phyloP scores from a whole-genome alignment of 2,113 vertebrate genomes.

The Ciconia boyciana region DNA sequence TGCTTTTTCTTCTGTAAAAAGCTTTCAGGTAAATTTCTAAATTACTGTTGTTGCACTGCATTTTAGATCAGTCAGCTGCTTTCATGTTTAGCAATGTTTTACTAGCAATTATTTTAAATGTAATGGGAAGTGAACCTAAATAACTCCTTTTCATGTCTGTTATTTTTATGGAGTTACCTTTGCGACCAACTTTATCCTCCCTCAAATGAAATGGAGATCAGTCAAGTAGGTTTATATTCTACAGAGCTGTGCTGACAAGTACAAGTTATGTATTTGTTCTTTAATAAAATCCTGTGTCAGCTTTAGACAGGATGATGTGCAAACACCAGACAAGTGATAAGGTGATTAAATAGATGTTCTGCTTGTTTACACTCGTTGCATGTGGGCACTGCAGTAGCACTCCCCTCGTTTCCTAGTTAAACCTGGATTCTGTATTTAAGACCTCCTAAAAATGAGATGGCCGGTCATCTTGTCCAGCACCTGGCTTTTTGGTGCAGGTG shows the following conservation, averaged over 20 bases:
- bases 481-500: neutral
- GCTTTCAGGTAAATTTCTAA: neutral
- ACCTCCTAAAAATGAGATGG: neutral
- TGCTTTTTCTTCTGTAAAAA: neutral
- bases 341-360: neutral
- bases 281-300: neutral
- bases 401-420: neutral
- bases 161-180: neutral
- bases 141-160: neutral
- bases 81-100: neutral
- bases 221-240: neutral
- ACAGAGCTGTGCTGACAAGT: neutral
- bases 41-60: neutral
- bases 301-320: neutral
- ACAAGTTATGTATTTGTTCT: neutral
- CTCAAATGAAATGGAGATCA: neutral
- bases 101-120: neutral
- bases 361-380: neutral
- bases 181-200: neutral
- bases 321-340: neutral
- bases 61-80: neutral
- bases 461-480: neutral
- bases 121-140: neutral
- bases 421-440: neutral
- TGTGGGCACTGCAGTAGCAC: neutral